Base-by-base conservation (phyloP, 2,113 vertebrate genomes). In the Hystrix cristata region DNA sequence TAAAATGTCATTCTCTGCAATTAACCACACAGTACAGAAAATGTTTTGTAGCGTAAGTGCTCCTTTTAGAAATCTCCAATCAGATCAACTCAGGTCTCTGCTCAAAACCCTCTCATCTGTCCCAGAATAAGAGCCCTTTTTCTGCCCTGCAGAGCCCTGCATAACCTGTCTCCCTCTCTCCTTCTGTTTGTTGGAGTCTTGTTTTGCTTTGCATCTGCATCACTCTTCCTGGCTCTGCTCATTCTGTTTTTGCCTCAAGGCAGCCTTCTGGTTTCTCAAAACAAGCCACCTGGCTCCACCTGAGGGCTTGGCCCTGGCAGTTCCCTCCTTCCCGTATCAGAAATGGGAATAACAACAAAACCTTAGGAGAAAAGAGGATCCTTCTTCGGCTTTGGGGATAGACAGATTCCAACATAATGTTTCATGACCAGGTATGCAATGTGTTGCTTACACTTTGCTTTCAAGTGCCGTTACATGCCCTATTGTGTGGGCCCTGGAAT, bases 401-500 rank as follows among this genome's bases (percentile, higher is more conserved):
- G 31, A 90, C 23, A 67, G 59, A 81, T 60, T 90, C 69, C 55
- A 95, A 88, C 5, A 69, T 14, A 60, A 71, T 18, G 51, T 79
- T 74, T 95, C 31, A 79, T 27, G 48, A 62, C 18, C 7, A 91
- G 84, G 81, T 55, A 16, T 0, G 2, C 7, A 71, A 13, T 7
- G 6, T 12, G 69, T 1, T 60, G n/a, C 84, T 96, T 95, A 79
- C 11, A 87, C 48, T 80, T 48, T 79, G 81, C 7, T 12, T 90
- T 59, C 46, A 92, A 92, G 0, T 0, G 91, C 96, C 97, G 95
- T 90, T 71, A 88, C 94, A 95, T 38, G 9, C 95, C 92, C 93
- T 95, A 76, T 67, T 25, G 0, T 27, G 57, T 71, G 67, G 76
- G 95, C 89, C 57, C 60, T 97, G 96, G 97, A 98, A 98, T 98